A percentile compares a stretch with the other conserved stretches of the same genome.
These are phyloP conservation scores for Sipha flava DNA, from an alignment of 1,140 invertebrate species.

Conservation along the genomic window DNA sequence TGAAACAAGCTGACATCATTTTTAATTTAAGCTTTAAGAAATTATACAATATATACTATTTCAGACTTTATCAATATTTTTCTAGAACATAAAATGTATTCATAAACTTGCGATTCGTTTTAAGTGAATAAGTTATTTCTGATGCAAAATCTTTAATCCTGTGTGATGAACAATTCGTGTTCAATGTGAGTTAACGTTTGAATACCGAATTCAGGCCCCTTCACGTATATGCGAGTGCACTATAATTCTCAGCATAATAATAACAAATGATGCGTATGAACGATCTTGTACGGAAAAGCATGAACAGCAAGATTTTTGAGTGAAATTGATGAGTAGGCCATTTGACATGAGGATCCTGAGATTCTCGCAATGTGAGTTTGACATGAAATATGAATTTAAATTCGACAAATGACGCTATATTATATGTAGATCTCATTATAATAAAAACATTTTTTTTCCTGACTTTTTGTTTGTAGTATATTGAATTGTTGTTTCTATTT, in stretches of 20 bases:
- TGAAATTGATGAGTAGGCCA: slow-evolving; percentile 14
- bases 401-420: neutral
- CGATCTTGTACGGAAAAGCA: neutral
- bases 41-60: too few relatives aligned
- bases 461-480: too few relatives aligned
- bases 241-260: neutral
- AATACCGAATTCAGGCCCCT: too few relatives aligned
- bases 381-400: slow-evolving; percentile 22
- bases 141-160: too few relatives aligned
- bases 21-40: too few relatives aligned
- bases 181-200: too few relatives aligned
- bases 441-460: neutral
- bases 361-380: slow-evolving; percentile 19
- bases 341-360: slow-evolving; percentile 11
- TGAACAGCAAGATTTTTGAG: neutral
- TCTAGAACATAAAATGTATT: too few relatives aligned
- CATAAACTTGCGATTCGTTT: too few relatives aligned
- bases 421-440: neutral
- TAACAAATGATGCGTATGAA: neutral
- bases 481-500: too few relatives aligned
- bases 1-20: neutral
- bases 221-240: neutral
- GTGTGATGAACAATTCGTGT: too few relatives aligned
- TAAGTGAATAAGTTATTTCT: too few relatives aligned
- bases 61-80: too few relatives aligned